Percentiles rank a stretch among this genome's conserved stretches.
phyloP scores from a whole-genome alignment of 2,113 vertebrate genomes.

The Vidua chalybeata region DNA sequence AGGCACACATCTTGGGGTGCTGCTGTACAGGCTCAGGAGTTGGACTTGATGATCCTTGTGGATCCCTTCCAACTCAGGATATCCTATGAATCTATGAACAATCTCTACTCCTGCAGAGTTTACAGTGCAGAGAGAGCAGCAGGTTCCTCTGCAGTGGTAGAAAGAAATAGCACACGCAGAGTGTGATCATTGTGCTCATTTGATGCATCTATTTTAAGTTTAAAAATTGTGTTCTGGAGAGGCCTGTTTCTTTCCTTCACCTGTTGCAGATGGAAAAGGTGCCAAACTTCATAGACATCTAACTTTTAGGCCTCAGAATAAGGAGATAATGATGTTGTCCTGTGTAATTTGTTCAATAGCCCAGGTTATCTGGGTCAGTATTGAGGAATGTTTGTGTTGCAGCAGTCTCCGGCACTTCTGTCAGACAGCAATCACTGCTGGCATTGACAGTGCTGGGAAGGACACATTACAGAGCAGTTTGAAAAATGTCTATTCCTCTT shows the following conservation, averaged over 20 bases:
- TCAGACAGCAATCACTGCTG: not conserved
- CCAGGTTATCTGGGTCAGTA: conserved; percentile 28
- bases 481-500: conserved; percentile 28
- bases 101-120: not conserved
- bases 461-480: not conserved
- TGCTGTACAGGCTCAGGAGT: not conserved
- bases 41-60: not conserved
- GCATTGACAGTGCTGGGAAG: conserved; percentile 23
- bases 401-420: not conserved
- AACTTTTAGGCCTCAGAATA: not conserved
- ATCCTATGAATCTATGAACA: not conserved
- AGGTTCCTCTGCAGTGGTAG: not conserved
- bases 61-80: not conserved
- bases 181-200: not conserved
- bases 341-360: conserved; percentile 14
- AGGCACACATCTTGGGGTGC: not conserved
- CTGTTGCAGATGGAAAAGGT: not conserved
- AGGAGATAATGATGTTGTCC: conserved; percentile 26
- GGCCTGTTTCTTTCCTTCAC: not conserved
- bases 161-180: not conserved
- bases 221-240: not conserved
- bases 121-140: not conserved
- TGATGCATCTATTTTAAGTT: conserved; percentile 3
- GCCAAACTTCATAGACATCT: not conserved
- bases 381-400: not conserved